These are phyloP conservation scores for Eleginops maclovinus DNA, from an alignment of 2,113 vertebrate genomes.

Conservation along the genomic window DNA sequence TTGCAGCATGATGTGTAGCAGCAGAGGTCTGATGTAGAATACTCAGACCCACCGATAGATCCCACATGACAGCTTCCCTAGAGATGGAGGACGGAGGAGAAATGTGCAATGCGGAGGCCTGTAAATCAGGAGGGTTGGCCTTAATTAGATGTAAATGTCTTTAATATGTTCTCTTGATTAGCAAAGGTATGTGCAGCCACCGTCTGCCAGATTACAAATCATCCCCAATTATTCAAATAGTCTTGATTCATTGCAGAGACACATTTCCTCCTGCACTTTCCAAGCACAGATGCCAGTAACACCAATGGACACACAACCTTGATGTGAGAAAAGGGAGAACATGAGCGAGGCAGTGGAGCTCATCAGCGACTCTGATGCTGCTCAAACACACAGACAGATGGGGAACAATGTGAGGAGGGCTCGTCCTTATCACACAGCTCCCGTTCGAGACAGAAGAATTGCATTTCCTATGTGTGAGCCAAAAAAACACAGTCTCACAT, in stretches of 20 bases:
- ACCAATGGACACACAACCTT: no score
- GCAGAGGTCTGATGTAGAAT: constrained; percentile 2
- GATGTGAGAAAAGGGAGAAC: no score
- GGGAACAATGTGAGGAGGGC: neutral
- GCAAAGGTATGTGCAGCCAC: constrained; percentile 4
- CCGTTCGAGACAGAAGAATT: constrained; percentile 8
- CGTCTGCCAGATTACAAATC: constrained; percentile 15
- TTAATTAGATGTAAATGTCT: constrained; percentile 11
- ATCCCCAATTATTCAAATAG: constrained; percentile 11
- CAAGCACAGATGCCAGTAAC: constrained; percentile 3
- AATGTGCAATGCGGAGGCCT: constrained; percentile 21
- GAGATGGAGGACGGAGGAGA: constrained; percentile 1
- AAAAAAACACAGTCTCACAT: constrained; percentile 10
- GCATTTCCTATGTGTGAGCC: constrained; percentile 4
- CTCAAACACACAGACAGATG: constrained; percentile 31
- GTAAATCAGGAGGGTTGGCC: constrained; percentile 12
- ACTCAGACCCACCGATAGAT: neutral
- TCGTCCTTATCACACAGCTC: constrained; percentile 10
- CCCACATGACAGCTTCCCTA: constrained; percentile 8
- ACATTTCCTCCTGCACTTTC: neutral
- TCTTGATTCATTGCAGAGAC: constrained; percentile 6
- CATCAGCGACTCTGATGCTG: constrained; percentile 13
- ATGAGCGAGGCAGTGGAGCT: neutral
- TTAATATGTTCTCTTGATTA: constrained; percentile 24
- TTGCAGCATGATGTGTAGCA: neutral